Percentiles rank a stretch among this genome's conserved stretches.
Conservation (phyloP, 2,113 vertebrate genomes). For the Anarhynchus alexandrinus region DNA sequence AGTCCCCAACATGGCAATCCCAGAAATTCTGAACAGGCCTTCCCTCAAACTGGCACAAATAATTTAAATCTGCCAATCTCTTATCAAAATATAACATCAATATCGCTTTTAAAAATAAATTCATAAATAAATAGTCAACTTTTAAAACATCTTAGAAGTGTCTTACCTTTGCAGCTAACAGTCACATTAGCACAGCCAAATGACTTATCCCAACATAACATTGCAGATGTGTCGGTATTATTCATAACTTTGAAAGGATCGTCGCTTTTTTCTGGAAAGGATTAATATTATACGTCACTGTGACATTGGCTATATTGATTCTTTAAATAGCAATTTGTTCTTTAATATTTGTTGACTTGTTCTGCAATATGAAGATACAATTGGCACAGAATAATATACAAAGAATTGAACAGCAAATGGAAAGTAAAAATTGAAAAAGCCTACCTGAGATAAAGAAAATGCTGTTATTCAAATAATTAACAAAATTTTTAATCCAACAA, state of each 20-base stretch:
- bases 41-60: neutral
- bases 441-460: neutral
- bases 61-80: neutral
- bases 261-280: fast-evolving
- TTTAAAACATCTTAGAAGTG: fast-evolving
- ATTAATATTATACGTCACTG: neutral
- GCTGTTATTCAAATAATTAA: neutral
- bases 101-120: neutral
- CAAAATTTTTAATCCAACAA: neutral
- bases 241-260: fast-evolving
- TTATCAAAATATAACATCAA: neutral
- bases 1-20: fast-evolving
- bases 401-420: neutral
- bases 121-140: neutral
- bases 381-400: neutral
- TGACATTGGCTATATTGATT: neutral
- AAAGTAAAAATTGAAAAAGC: neutral
- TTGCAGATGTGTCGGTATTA: fast-evolving
- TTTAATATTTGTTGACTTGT: neutral
- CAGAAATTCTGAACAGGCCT: neutral
- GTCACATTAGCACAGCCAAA: fast-evolving
- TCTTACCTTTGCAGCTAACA: fast-evolving
- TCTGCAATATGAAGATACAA: neutral
- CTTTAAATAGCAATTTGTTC: neutral
- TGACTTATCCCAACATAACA: fast-evolving